Percentiles rank a stretch among this genome's conserved stretches.
These are phyloP conservation scores for Zele albiditarsus DNA, from an alignment of 2,888 invertebrate genomes.

Conservation along the genomic window DNA sequence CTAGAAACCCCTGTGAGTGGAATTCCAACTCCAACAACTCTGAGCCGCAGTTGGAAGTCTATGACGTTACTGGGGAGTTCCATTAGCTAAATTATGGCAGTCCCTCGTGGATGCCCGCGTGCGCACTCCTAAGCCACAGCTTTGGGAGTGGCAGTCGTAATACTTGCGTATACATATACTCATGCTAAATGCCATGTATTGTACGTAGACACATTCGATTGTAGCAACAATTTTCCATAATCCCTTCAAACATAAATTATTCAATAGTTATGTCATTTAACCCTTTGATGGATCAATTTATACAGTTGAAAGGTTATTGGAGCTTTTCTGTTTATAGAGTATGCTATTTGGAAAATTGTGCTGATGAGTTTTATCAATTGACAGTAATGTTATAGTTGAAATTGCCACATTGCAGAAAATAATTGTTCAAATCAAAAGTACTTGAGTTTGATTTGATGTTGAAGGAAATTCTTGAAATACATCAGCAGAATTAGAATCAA, in stretches of 20 bases:
- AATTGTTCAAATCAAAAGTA: no score
- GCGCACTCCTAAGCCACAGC: slow-evolving; percentile 26
- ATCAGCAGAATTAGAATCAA: no score
- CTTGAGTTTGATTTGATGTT: no score
- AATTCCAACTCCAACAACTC: slow-evolving; percentile 42
- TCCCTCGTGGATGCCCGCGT: slow-evolving; percentile 41
- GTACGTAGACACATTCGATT: background rate
- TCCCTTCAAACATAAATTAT: background rate
- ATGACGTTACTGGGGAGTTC: slow-evolving; percentile 48
- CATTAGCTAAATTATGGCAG: slow-evolving; percentile 53
- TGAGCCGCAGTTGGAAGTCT: slow-evolving; percentile 43
- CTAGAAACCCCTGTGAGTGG: slow-evolving; percentile 34
- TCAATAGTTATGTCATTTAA: background rate
- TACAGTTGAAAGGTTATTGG: no score
- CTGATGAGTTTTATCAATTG: no score
- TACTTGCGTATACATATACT: slow-evolving; percentile 20
- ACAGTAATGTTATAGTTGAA: no score
- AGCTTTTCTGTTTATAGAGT: no score
- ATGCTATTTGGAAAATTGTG: no score
- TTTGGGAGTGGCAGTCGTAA: slow-evolving; percentile 44
- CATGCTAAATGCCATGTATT: background rate
- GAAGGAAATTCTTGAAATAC: no score
- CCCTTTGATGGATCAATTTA: no score
- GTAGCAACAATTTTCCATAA: slow-evolving; percentile 20
- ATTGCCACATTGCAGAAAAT: no score